A percentile compares a stretch with the other conserved stretches of the same genome.
These are phyloP conservation scores for Hydrotaea diabolus DNA, from an alignment of 2,888 invertebrate genomes.

Conservation along the genomic window DNA sequence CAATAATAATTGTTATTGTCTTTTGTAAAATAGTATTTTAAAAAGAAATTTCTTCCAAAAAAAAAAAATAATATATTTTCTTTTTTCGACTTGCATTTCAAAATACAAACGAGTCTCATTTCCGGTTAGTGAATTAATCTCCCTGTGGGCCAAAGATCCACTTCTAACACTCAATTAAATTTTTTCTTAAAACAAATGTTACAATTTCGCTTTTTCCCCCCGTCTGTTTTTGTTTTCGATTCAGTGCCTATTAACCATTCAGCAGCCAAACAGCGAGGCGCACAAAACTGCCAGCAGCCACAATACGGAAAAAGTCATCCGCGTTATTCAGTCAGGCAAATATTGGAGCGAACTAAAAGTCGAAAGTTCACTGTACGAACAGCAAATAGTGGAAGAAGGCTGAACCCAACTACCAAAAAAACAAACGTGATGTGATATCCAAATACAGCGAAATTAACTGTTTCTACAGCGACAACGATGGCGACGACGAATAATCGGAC, in stretches of 20 bases:
- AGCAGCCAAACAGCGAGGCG: slow-evolving; percentile 28
- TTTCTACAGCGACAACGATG: slow-evolving; percentile 32
- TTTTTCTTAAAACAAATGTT: slow-evolving; percentile 46
- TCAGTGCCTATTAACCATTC: neutral
- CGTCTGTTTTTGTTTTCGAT: neutral
- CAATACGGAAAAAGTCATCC: neutral
- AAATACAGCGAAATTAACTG: slow-evolving; percentile 56
- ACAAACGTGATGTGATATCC: slow-evolving; percentile 50
- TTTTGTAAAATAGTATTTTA: too few species aligned
- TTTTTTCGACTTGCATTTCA: too few species aligned
- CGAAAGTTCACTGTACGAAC: slow-evolving; percentile 58
- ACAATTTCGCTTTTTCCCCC: slow-evolving; percentile 34
- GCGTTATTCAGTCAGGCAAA: slow-evolving; percentile 15
- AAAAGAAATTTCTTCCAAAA: too few species aligned
- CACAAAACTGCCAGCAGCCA: too few species aligned
- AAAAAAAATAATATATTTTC: too few species aligned
- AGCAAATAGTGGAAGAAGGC: slow-evolving; percentile 42
- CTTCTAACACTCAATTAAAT: slow-evolving; percentile 54
- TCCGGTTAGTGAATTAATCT: neutral
- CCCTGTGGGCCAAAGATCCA: slow-evolving; percentile 19
- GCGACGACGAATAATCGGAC: neutral
- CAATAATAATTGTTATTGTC: too few species aligned
- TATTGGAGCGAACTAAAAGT: slow-evolving; percentile 6
- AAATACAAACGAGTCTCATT: neutral
- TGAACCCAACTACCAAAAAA: neutral